These are phyloP conservation scores for Nematolebias whitei DNA, from an alignment of 2,113 vertebrate species.

Conservation along the genomic window DNA sequence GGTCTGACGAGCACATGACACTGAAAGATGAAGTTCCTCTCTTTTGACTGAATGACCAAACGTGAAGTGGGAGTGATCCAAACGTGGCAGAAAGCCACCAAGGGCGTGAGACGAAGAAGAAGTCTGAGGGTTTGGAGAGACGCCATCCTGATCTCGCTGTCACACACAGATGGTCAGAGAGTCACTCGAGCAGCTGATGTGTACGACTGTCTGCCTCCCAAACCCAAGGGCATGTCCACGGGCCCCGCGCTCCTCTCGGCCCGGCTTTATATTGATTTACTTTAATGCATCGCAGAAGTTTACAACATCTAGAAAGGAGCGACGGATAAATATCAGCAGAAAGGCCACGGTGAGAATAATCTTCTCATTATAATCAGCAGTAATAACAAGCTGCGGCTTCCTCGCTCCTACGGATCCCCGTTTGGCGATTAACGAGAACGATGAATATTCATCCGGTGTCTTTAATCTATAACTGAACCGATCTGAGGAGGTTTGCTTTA, in stretches of 20 bases:
- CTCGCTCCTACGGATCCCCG: conserved; percentile 18
- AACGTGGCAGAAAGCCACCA: conserved; percentile 27
- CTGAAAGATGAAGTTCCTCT: conserved; percentile 23
- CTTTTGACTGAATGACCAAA: conserved; percentile 42
- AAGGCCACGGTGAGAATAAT: conserved; percentile 38
- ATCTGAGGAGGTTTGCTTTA: conserved; percentile 53
- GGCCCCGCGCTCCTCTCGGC: neutral
- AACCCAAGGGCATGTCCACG: conserved; percentile 31
- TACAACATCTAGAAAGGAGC: conserved; percentile 16
- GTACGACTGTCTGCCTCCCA: conserved; percentile 37
- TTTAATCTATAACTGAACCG: conserved; percentile 69
- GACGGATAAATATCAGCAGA: conserved; percentile 46
- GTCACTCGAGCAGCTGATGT: conserved; percentile 49
- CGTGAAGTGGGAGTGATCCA: conserved; percentile 29
- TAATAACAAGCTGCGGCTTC: conserved; percentile 40
- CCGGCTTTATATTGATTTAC: conserved; percentile 29
- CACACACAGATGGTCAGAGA: conserved; percentile 61
- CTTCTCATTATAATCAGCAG: conserved; percentile 49
- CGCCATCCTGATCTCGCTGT: conserved; percentile 52
- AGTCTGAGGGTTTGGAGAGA: conserved; percentile 33
- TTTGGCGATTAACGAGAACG: conserved; percentile 31
- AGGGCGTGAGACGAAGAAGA: conserved; percentile 15
- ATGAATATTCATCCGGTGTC: conserved; percentile 60
- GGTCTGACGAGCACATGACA: conserved; percentile 27
- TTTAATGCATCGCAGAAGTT: neutral